Evolutionary conservation across 2,888 invertebrate species (phyloP).

Genomic region (Cyclophora punctaria): DNA sequence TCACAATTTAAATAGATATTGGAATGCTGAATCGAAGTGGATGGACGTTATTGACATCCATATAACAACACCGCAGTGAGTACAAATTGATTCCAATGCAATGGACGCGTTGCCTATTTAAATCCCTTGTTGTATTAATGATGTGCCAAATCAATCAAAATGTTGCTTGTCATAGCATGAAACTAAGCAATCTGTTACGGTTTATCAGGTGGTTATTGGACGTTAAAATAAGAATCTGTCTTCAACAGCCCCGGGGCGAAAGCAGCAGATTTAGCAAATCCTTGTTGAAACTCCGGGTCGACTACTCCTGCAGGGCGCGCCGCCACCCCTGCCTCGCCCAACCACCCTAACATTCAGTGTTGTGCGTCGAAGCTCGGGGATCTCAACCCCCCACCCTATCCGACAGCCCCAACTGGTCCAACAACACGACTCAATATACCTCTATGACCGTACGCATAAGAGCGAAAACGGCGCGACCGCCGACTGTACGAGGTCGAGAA

Average conservation of each 20-base stretch:
- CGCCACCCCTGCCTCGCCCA: conserved; percentile 51
- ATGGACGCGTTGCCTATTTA: no score
- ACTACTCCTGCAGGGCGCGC: conserved; percentile 63
- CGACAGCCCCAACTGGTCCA: conserved; percentile 43
- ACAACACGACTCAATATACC: conserved; percentile 28
- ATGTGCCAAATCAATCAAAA: no score
- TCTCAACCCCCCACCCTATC: conserved; percentile 48
- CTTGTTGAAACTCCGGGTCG: conserved; percentile 66
- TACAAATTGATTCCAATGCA: no score
- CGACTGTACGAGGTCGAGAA: conserved; percentile 58
- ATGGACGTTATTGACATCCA: no score
- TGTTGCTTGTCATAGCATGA: no score
- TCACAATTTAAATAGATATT: no score
- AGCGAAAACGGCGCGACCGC: conserved; percentile 39
- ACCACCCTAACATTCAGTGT: conserved; percentile 67
- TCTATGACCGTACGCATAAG: conserved; percentile 30
- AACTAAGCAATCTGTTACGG: no score
- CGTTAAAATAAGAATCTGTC: conserved; percentile 16
- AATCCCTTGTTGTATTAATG: no score
- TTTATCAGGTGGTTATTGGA: neutral
- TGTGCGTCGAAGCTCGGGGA: conserved; percentile 54
- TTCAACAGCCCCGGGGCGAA: conserved; percentile 42
- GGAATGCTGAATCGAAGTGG: no score
- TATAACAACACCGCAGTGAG: no score
- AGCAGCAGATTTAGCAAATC: conserved; percentile 72